Conservation (phyloP, 2,888 invertebrate species). For the Psylliodes chrysocephalus region DNA sequence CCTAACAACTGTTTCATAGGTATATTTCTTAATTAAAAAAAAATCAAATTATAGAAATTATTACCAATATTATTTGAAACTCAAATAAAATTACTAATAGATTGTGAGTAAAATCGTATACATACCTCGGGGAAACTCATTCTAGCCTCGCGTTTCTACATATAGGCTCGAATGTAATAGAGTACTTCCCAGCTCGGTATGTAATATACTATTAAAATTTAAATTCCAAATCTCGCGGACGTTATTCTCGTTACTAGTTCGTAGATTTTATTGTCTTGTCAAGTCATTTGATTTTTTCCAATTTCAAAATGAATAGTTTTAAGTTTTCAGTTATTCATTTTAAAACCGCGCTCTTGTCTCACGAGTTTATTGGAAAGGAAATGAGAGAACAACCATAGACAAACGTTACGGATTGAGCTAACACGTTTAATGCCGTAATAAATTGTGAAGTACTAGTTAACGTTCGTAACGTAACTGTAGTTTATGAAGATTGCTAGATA, state of each 20-base stretch:
- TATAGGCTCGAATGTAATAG: no score
- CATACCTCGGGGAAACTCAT: no score
- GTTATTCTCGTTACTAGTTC: no score
- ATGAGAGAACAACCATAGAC: background rate
- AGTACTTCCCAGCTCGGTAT: no score
- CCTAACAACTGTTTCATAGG: no score
- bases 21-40: no score
- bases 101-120: no score
- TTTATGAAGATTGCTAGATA: background rate
- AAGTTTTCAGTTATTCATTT: background rate
- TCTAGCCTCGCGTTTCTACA: no score
- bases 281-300: background rate
- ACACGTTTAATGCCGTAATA: slow-evolving; percentile 1
- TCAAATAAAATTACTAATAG: no score
- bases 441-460: background rate
- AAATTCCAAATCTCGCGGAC: background rate
- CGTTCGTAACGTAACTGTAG: background rate
- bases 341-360: background rate
- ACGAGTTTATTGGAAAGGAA: background rate
- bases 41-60: no score
- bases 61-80: no score
- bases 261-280: background rate
- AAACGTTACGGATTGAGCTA: background rate
- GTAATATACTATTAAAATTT: no score
- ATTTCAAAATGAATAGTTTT: background rate